Percentiles rank a stretch among this genome's conserved stretches.
Conservation (phyloP, 37 sponge, comb jelly and placozoan species). For the Chondrosia reniformis region DNA sequence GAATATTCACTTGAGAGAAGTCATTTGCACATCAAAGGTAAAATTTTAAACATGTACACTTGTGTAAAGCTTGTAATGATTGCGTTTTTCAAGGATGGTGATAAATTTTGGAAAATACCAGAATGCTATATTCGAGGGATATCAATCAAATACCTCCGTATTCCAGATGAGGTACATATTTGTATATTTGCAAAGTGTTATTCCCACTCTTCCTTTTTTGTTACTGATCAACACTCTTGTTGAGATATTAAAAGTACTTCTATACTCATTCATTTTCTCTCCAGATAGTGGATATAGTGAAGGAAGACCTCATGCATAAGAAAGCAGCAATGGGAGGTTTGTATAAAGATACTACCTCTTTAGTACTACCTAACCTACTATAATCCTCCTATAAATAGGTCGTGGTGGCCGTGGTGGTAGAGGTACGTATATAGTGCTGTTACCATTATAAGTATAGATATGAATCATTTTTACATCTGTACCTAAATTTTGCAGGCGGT, state of each 20-base stretch:
- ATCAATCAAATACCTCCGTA: conserved; percentile 93
- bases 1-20: conserved; percentile 95
- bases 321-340: background rate
- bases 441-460: background rate
- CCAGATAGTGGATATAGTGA: conserved; percentile 9
- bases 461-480: background rate
- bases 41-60: background rate
- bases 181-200: too few species aligned
- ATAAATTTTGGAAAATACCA: conserved; percentile 94
- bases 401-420: conserved; percentile 18
- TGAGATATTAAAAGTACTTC: too few species aligned
- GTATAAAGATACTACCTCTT: background rate
- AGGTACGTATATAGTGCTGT: background rate
- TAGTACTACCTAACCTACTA: background rate
- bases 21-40: conserved; percentile 94
- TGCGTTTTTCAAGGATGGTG: conserved; percentile 74
- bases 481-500: background rate
- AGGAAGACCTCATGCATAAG: conserved; percentile 11
- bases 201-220: too few species aligned
- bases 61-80: background rate
- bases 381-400: background rate
- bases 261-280: background rate
- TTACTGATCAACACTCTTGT: too few species aligned
- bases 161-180: conserved; percentile 96
- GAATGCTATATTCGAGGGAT: conserved; percentile 95